Evolutionary conservation across 2,113 vertebrate genomes (phyloP), one percentile per base, ranked within the genome.

Genomic region (Barnardius zonarius): DNA sequence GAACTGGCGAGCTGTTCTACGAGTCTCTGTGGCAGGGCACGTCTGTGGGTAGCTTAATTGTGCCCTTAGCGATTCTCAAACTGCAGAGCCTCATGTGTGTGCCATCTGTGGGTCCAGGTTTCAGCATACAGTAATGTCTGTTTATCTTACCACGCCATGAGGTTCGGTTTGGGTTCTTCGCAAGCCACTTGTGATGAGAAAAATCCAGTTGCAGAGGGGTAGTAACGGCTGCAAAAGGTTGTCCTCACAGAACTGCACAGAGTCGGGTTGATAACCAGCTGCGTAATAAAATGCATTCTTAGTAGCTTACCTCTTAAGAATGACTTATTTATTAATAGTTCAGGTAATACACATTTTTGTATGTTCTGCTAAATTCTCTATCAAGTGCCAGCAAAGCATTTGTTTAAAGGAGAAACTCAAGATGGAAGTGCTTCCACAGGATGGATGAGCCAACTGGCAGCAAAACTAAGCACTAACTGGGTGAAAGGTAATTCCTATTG

Each of bases 111-210:
- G 27, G 30, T 28, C 10, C 12, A 6, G 15, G 4, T 78, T 51
- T 70, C 64, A 30, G 41, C 10, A 1, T 22, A 5, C 8, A 24
- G 1, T 35, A 2, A 1, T 0, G 3, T 7, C 12, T 39, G 17
- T 8, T 49, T 41, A 9, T 68, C 5, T 5, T 23, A 2, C 30
- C 13, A 1, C 7, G 2, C 33, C 9, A 9, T 10, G 9, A 11
- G 2, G 1, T 23, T 43, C 16, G 16, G 43, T 39, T 39, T 39
- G 39, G 39, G 39, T 39, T 39, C 39, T 39, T 27, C 1, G 2
- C 11, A 30, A 13, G 17, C 28, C 3, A 0, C n/a, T 52, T 2
- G 4, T 27, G n/a, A 23, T 13, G 37, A 30, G 24, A 70, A 57
- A n/a, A 49, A 61, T 19, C 5, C 4, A 12, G 11, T 61, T 54